Evolutionary conservation across 92 coral and sea anemone genomes (phyloP), one percentile per base, ranked within the genome.

Genomic region (Zoanthus sansibaricus): DNA sequence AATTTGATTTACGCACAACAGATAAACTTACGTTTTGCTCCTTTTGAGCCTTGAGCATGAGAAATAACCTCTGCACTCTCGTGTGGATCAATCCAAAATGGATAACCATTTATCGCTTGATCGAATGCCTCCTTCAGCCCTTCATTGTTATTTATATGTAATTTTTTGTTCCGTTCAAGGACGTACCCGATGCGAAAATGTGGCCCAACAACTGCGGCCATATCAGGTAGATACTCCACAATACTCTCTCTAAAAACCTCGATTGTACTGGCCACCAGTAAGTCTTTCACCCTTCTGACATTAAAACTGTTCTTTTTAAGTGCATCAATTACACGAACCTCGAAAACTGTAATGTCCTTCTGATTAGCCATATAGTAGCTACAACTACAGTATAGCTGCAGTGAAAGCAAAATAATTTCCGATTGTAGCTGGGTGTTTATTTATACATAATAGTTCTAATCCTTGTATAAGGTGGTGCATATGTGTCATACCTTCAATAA

Each of bases 61-160:
- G 75, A 70, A 76, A 14, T n/a, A 76, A 76, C 51, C 66, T 76
- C 66, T 32, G 58, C 82, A 48, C 66, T 48, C 42, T 48, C 82
- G 66, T 76, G 66, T n/a, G 82, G 82, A 62, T 76, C 82, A 76
- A 76, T 76, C 82, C 80, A 75, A 54, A 75, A 37, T 25, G 80
- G 80, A 54, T 75, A 75, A 75, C 80, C 49, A 75, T 54, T 42
- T 16, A 42, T 31, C 58, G 80, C 80, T 46, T 75, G 55, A 54
- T 75, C 80, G 17, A 14, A 75, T 31, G 58, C 80, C 49, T 75
- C 31, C 33, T 44, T 55, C 61, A 76, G 82, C 66, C 46, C 82
- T 44, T 76, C 82, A 76, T 48, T 55, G 15, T 55, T 76, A 37
- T 70, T 70, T 70, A 21, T n/a, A 44, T 48, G 16, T 46, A 44